Evolutionary conservation across 2,888 invertebrate species (phyloP).

Genomic region (Melieria picta): DNA sequence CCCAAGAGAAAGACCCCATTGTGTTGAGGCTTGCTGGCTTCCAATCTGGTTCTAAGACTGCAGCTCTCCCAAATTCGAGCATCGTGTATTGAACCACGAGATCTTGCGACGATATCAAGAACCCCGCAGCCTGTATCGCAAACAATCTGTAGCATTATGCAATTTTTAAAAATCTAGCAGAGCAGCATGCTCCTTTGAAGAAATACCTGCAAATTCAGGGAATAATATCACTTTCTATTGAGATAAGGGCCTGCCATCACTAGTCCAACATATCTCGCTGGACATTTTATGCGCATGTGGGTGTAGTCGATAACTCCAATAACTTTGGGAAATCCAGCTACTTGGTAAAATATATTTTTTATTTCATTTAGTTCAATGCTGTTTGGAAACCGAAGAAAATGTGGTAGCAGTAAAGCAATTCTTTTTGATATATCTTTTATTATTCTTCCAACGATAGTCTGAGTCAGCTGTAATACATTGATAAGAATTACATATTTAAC

Average conservation of each 20-base stretch:
- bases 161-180: no score
- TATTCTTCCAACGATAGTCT: conserved; percentile 11
- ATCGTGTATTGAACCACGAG: no score
- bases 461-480: conserved; percentile 15
- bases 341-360: conserved; percentile 14
- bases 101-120: no score
- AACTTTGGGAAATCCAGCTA: conserved; percentile 20
- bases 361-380: conserved; percentile 12
- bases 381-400: conserved; percentile 26
- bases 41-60: no score
- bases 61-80: no score
- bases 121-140: no score
- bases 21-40: no score
- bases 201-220: no score
- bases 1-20: no score
- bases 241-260: conserved; percentile 31
- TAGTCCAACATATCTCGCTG: conserved; percentile 28
- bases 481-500: no score
- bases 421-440: conserved; percentile 12
- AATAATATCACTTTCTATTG: conserved; percentile 29
- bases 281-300: conserved; percentile 33
- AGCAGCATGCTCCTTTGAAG: no score
- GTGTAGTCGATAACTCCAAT: conserved; percentile 35
- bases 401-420: conserved; percentile 22
- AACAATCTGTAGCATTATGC: no score